Evolutionary conservation across 1,140 invertebrate genomes (phyloP), one percentile per base, ranked within the genome.

Genomic region (Ceratosolen fusciceps): DNA sequence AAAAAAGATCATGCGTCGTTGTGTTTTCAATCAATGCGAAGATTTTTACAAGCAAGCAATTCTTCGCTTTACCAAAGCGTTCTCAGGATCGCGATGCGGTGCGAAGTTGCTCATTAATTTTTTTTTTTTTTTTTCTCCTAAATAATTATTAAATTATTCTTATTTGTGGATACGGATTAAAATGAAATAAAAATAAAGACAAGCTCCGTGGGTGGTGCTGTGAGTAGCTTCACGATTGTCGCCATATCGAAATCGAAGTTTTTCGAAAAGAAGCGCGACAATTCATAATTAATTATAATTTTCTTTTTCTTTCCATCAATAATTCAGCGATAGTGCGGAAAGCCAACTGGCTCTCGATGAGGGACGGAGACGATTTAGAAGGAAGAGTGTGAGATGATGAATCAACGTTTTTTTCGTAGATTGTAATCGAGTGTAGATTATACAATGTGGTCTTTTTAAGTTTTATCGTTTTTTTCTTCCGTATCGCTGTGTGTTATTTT

Each of bases 141-240:
- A n/a, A n/a, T n/a, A n/a, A n/a, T n/a, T 71, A 70, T 71, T 71
- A 77, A 77, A 71, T 67, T 77, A 77, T 76, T n/a, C n/a, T n/a
- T 78, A 73, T 73, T 79, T 79, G 47, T 71, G 70, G 60, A 79
- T 73, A 73, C 70, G 58, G 43, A 65, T 24, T 65, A 34, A 77
- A 77, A 73, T 54, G n/a, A 65, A 24, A 21, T 73, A 65, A 14
- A 72, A 31, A 58, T 24, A 49, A 73, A 73, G 39, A 77, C n/a
- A 70, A 21, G 68, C 39, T 77, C 39, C 54, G 26, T 77, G 19
- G 24, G 54, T 49, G 67, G 67, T 77, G 68, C 67, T 71, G 58
- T 31, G 24, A 77, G 49, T 43, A 47, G 67, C 43, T 77, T 77
- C 19, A 60, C 39, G 56, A 71, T 49, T 31, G 47, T 68, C 31